phyloP scores from a whole-genome alignment of 2,113 vertebrate species.

The Pteropus alecto region DNA sequence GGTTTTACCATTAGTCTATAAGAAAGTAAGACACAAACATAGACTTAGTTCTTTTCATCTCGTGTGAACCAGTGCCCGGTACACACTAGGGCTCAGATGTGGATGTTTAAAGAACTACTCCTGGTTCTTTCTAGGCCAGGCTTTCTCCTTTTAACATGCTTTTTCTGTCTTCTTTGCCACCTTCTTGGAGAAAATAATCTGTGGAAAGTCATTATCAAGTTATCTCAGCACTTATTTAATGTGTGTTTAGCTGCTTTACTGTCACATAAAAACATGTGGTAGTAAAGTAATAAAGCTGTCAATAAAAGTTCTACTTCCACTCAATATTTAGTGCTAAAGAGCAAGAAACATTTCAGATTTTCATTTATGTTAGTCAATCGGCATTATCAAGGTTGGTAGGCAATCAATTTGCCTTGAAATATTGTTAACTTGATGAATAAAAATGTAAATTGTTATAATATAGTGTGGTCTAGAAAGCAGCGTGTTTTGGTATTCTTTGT shows the following conservation, averaged over 20 bases:
- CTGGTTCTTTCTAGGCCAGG: background rate
- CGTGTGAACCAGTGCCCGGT: rapidly evolving
- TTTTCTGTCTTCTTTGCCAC: background rate
- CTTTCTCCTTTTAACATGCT: background rate
- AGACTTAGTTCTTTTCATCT: background rate
- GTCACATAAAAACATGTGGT: background rate
- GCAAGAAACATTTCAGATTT: background rate
- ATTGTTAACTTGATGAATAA: conserved; percentile 51
- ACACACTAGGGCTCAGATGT: rapidly evolving
- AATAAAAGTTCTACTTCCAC: conserved; percentile 47
- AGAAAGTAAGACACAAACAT: background rate
- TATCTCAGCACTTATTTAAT: conserved; percentile 60
- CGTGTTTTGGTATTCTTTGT: background rate
- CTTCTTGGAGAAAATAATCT: conserved; percentile 41
- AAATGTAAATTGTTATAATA: background rate
- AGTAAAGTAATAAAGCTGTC: conserved; percentile 38
- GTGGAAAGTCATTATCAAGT: conserved; percentile 55
- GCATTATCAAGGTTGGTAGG: conserved; percentile 34
- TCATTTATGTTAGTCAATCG: background rate
- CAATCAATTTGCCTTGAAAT: conserved; percentile 32
- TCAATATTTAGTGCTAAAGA: conserved; percentile 40
- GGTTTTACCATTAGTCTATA: background rate
- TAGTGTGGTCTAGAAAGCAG: background rate
- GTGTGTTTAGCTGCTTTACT: conserved; percentile 63
- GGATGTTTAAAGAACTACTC: background rate